Percentiles rank a stretch among this genome's conserved stretches.
Conservation (phyloP, 2,888 invertebrate genomes). For the Orgyia antiqua region DNA sequence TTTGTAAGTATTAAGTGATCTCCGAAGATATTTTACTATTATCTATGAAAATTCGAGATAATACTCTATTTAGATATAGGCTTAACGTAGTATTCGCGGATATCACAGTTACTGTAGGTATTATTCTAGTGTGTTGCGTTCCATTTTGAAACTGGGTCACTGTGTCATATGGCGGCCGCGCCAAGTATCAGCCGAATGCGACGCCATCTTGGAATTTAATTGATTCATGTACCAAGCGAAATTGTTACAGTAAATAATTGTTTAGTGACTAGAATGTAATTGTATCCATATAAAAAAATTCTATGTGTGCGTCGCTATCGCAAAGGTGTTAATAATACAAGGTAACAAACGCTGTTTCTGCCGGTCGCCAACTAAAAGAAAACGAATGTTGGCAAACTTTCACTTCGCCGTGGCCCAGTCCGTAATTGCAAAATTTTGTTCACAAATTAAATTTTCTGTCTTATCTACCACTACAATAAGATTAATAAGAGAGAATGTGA, state of each 20-base stretch:
- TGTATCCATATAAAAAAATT: slow-evolving; percentile 3
- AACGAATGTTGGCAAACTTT: slow-evolving; percentile 59
- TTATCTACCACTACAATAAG: slow-evolving; percentile 13
- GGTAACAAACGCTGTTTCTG: slow-evolving; percentile 22
- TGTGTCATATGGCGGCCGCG: slow-evolving; percentile 70
- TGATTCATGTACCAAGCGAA: slow-evolving; percentile 49
- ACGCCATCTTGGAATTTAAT: slow-evolving; percentile 70
- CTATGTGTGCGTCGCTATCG: slow-evolving; percentile 6
- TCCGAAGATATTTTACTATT: too few relatives aligned
- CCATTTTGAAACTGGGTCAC: slow-evolving; percentile 76
- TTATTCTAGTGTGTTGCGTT: slow-evolving; percentile 66
- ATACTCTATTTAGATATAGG: too few relatives aligned
- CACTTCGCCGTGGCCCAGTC: slow-evolving; percentile 49
- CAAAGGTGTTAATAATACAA: slow-evolving; percentile 15
- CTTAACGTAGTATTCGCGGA: slow-evolving; percentile 28
- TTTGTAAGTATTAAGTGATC: too few relatives aligned
- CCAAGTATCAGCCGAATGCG: slow-evolving; percentile 59
- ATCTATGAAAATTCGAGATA: too few relatives aligned
- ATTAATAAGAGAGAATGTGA: slow-evolving; percentile 11
- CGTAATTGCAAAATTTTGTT: slow-evolving; percentile 52
- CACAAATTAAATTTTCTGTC: slow-evolving; percentile 26
- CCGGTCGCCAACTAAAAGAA: slow-evolving; percentile 39
- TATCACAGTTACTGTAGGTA: slow-evolving; percentile 46
- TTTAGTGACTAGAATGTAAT: slow-evolving; percentile 12
- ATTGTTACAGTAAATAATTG: slow-evolving; percentile 24